Evolutionary conservation across 2,888 invertebrate species (phyloP).

Genomic region (Lasioglossum pauxillum): DNA sequence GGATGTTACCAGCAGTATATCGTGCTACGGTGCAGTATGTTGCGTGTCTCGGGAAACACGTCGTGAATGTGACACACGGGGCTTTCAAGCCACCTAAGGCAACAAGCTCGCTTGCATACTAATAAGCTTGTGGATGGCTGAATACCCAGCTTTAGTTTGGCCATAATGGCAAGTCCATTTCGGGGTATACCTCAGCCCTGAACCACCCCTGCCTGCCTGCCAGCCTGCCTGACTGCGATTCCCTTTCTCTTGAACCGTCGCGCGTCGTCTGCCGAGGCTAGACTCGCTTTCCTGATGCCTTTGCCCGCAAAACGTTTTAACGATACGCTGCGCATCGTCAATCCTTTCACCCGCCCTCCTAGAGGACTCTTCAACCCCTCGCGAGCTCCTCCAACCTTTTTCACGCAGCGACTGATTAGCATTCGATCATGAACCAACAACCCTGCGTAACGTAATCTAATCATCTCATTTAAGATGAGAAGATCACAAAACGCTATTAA

Average conservation of each 20-base stretch:
- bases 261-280: conserved; percentile 22
- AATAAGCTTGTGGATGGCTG: conserved; percentile 82
- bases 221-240: not conserved
- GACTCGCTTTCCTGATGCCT: conserved; percentile 50
- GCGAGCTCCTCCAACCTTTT: not conserved
- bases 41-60: conserved; percentile 78
- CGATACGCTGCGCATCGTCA: conserved; percentile 15
- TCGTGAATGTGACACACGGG: conserved; percentile 81
- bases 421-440: too few species aligned
- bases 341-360: not conserved
- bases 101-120: conserved; percentile 83
- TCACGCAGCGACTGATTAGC: not conserved
- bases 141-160: conserved; percentile 81
- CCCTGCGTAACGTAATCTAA: too few species aligned
- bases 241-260: conserved; percentile 3
- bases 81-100: conserved; percentile 82
- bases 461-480: too few species aligned
- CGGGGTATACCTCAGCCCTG: conserved; percentile 61
- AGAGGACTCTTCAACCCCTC: not conserved
- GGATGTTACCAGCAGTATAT: conserved; percentile 67
- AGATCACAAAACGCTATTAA: too few species aligned
- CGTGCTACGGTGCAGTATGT: conserved; percentile 71
- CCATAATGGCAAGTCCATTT: conserved; percentile 83
- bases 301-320: conserved; percentile 70
- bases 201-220: conserved; percentile 37